Percentiles rank a stretch among this genome's conserved stretches.
Conservation (phyloP, 2,113 vertebrate genomes). For the Stictonetta naevosa region DNA sequence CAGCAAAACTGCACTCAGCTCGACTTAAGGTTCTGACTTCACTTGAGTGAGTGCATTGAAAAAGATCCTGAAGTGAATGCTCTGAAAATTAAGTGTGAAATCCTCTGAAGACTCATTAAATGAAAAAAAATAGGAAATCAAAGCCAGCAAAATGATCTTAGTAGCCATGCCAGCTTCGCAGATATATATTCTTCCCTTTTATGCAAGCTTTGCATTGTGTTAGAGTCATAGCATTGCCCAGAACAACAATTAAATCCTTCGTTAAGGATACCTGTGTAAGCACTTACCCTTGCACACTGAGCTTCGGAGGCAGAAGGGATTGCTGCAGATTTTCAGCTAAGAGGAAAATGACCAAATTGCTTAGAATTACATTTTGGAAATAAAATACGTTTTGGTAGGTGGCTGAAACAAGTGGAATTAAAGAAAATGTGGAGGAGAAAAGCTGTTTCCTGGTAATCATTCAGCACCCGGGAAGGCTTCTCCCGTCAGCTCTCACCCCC, state of each 20-base stretch:
- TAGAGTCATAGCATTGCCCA: not conserved
- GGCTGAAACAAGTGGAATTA: not conserved
- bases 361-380: not conserved
- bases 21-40: constrained; percentile 2
- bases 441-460: not conserved
- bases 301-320: not conserved
- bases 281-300: not conserved
- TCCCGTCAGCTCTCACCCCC: not conserved
- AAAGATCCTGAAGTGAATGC: not conserved
- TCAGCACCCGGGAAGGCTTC: not conserved
- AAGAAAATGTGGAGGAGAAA: not conserved
- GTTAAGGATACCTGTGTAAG: not conserved
- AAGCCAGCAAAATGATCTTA: not conserved
- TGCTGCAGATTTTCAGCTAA: not conserved
- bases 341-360: not conserved
- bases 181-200: not conserved
- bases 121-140: not conserved
- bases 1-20: constrained; percentile 27
- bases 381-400: not conserved
- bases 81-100: constrained; percentile 14
- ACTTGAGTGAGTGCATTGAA: not conserved
- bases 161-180: not conserved
- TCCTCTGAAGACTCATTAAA: not conserved
- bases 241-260: not conserved
- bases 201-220: not conserved